Conservation (phyloP, 2,797 vertebrate genomes). For the Synaphobranchus kaupii region DNA sequence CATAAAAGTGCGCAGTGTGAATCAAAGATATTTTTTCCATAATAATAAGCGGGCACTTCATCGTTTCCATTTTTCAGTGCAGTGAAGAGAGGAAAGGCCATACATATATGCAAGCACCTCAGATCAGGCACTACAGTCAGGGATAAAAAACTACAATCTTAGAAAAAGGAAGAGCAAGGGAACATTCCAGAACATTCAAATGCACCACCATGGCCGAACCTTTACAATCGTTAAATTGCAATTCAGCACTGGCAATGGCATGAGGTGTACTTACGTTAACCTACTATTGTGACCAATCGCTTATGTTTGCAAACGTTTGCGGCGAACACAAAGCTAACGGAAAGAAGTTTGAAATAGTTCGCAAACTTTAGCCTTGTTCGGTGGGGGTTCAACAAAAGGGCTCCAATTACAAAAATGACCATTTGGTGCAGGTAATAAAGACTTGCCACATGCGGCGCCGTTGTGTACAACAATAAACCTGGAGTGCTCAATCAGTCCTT, state of each 20-base stretch:
- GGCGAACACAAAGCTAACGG: too few relatives aligned
- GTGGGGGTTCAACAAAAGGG: too few relatives aligned
- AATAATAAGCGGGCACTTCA: background rate
- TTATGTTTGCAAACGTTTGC: too few relatives aligned
- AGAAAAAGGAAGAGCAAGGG: background rate
- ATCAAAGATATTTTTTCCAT: background rate
- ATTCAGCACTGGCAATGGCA: background rate
- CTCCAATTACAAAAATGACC: background rate
- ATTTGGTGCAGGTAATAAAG: background rate
- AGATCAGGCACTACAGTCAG: background rate
- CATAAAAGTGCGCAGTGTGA: background rate
- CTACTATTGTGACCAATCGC: background rate
- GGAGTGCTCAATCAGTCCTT: background rate
- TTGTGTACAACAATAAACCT: background rate
- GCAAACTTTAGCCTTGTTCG: too few relatives aligned
- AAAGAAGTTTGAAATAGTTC: too few relatives aligned
- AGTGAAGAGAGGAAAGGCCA: background rate
- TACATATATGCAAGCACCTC: background rate
- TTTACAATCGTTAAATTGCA: background rate
- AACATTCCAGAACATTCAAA: background rate
- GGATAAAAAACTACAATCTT: background rate
- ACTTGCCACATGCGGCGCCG: background rate
- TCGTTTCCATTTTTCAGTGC: background rate
- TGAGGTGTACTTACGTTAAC: background rate
- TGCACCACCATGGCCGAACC: background rate